Evolutionary conservation across 2,888 invertebrate species (phyloP).

Genomic region (Diachrysia chrysitis): DNA sequence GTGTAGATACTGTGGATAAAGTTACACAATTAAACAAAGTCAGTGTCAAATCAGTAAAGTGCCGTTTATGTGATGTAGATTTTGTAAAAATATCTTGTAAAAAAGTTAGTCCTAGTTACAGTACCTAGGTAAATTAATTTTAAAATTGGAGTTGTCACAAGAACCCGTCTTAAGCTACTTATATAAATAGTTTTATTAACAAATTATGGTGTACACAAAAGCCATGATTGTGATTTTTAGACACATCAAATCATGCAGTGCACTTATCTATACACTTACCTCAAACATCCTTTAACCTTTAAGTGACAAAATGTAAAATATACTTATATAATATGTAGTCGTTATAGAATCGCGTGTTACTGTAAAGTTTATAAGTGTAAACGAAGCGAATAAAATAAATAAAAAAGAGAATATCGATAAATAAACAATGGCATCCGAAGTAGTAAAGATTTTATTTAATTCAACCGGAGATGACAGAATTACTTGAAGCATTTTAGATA

Average conservation of each 20-base stretch:
- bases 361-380: slow-evolving; percentile 43
- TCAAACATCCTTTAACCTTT: slow-evolving; percentile 49
- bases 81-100: no score
- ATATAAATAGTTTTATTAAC: slow-evolving; percentile 23
- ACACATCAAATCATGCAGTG: slow-evolving; percentile 67
- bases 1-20: not conserved
- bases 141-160: not conserved
- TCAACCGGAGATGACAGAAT: not conserved
- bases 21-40: not conserved
- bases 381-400: slow-evolving; percentile 25
- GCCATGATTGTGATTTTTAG: slow-evolving; percentile 44
- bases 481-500: not conserved
- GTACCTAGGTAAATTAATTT: not conserved
- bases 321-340: slow-evolving; percentile 29
- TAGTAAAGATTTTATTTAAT: not conserved
- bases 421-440: not conserved
- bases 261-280: slow-evolving; percentile 59
- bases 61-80: slow-evolving; percentile 6
- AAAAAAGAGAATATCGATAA: slow-evolving; percentile 16
- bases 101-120: no score
- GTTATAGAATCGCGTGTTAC: slow-evolving; percentile 34
- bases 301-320: slow-evolving; percentile 45
- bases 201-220: slow-evolving; percentile 49
- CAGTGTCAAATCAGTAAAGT: not conserved
- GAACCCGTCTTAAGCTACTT: slow-evolving; percentile 25